Evolutionary conservation across 2,113 vertebrate genomes (phyloP).

Genomic region (Anser brachyrhynchus): DNA sequence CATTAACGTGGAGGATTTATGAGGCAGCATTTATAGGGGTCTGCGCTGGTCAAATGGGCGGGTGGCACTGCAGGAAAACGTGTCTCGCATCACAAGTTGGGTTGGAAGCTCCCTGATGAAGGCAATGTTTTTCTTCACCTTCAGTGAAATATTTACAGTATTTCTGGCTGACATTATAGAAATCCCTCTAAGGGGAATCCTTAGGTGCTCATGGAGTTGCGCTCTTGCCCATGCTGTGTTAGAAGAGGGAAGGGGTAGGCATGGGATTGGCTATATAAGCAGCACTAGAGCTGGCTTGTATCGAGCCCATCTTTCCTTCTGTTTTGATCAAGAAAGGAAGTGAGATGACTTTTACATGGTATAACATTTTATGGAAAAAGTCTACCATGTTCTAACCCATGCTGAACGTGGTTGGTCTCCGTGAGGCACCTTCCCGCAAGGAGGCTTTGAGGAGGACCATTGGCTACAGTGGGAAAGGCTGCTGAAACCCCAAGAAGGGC

Average conservation of each 20-base stretch:
- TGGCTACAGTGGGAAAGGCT: neutral
- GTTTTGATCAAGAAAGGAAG: neutral
- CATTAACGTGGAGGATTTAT: fast-evolving
- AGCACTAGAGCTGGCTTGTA: neutral
- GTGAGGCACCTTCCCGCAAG: neutral
- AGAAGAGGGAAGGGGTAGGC: neutral
- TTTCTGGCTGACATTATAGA: neutral
- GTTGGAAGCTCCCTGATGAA: neutral
- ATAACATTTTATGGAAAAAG: neutral
- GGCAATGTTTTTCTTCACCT: neutral
- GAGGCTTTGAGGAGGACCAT: neutral
- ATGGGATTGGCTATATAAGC: neutral
- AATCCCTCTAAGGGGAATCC: neutral
- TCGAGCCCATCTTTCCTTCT: neutral
- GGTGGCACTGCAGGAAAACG: neutral
- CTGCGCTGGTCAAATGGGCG: fast-evolving
- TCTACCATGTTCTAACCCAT: neutral
- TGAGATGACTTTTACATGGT: neutral
- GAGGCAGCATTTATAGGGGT: neutral
- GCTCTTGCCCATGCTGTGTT: neutral
- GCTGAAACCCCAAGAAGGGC: neutral
- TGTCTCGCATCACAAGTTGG: fast-evolving
- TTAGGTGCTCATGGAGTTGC: neutral
- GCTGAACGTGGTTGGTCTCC: neutral
- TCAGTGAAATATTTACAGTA: neutral